A percentile compares a stretch with the other conserved stretches of the same genome.
These are phyloP conservation scores for Subanguina moxae DNA, from an alignment of 1,140 invertebrate genomes.

Conservation along the genomic window DNA sequence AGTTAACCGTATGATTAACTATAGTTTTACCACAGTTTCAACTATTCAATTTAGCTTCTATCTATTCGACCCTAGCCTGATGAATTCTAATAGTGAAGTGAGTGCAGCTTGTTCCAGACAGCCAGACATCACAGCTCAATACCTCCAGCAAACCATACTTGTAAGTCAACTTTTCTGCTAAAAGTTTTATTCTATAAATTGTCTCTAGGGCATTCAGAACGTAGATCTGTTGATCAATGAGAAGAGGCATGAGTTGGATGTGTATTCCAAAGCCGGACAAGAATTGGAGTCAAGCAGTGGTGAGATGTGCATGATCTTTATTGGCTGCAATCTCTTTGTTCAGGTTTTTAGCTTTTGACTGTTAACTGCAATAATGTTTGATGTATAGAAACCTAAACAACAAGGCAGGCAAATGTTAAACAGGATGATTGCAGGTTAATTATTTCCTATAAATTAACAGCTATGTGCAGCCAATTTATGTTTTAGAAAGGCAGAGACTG, in stretches of 20 bases:
- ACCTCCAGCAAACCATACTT: no score
- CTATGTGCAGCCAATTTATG: not conserved
- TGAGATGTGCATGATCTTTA: constrained; percentile 24
- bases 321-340: constrained; percentile 37
- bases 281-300: constrained; percentile 9
- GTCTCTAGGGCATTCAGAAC: constrained; percentile 21
- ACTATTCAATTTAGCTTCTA: no score
- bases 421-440: constrained; percentile 24
- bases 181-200: not conserved
- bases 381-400: constrained; percentile 15
- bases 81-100: no score
- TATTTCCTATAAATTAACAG: no score
- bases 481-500: not conserved
- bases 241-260: constrained; percentile 18
- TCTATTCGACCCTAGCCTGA: no score
- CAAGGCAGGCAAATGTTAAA: constrained; percentile 23
- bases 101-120: no score
- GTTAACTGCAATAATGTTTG: no score
- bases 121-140: no score
- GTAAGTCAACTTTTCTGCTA: constrained; percentile 6
- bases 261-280: constrained; percentile 12
- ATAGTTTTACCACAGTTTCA: no score
- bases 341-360: no score
- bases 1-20: no score
- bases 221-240: constrained; percentile 10